These are phyloP conservation scores for Periparus ater DNA, from an alignment of 2,797 vertebrate species.

Conservation along the genomic window DNA sequence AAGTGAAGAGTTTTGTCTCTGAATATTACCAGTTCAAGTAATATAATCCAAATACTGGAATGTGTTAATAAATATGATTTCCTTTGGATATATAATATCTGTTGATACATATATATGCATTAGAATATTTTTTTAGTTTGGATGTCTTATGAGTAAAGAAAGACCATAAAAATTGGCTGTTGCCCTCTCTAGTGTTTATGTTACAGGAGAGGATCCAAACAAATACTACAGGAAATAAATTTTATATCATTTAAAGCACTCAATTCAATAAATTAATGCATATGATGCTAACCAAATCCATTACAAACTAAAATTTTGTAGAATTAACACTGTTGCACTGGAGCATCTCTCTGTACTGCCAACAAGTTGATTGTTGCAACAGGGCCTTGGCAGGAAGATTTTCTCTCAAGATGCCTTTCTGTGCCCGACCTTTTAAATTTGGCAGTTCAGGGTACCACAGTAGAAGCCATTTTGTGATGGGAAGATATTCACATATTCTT, in stretches of 20 bases:
- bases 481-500: not conserved
- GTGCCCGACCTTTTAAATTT: not conserved
- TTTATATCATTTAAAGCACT: not conserved
- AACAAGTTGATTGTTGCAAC: not conserved
- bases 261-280: not conserved
- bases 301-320: not conserved
- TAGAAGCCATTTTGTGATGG: conserved; percentile 14
- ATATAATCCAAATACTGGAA: not conserved
- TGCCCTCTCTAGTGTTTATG: not conserved
- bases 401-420: not conserved
- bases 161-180: not conserved
- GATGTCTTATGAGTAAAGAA: not conserved
- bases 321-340: not conserved
- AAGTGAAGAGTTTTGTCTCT: not conserved
- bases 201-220: not conserved
- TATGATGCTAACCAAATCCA: not conserved
- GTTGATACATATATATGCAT: not conserved
- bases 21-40: not conserved
- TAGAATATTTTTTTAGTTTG: not conserved
- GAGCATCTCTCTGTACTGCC: not conserved
- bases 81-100: not conserved
- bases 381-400: not conserved
- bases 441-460: not conserved
- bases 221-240: not conserved
- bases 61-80: not conserved